Evolutionary conservation across 2,797 vertebrate species (phyloP).

Genomic region (Arctocebus calabarensis): DNA sequence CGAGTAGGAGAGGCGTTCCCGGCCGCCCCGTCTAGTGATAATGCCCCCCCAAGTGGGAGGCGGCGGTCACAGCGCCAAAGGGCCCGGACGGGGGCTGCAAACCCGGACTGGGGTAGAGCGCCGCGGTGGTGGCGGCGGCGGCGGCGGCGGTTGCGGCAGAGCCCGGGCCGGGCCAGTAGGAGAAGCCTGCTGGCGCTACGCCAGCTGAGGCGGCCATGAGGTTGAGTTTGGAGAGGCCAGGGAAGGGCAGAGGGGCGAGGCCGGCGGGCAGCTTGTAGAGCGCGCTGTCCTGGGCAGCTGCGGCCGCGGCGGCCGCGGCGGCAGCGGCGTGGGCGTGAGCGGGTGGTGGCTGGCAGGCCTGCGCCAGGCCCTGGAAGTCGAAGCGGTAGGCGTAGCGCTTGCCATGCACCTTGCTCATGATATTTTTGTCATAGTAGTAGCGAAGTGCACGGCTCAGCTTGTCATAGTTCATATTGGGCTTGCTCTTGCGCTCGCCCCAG

Average conservation of each 20-base stretch:
- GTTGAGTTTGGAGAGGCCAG: conserved; percentile 98
- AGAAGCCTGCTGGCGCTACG: conserved; percentile 94
- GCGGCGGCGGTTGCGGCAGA: conserved; percentile 92
- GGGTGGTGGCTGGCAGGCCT: conserved; percentile 95
- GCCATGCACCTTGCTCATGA: conserved; percentile 99
- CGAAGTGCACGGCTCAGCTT: conserved; percentile 98
- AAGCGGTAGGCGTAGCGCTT: conserved; percentile 99
- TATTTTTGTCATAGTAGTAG: conserved; percentile 99
- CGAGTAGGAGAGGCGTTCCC: background rate
- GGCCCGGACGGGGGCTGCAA: conserved; percentile 91
- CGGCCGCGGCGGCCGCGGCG: conserved; percentile 87
- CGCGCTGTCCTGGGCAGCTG: conserved; percentile 89
- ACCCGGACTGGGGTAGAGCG: conserved; percentile 94
- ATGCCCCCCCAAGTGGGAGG: conserved; percentile 93
- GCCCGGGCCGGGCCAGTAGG: conserved; percentile 95
- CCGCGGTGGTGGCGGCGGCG: conserved; percentile 90
- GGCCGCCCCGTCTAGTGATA: conserved; percentile 92
- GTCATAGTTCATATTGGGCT: conserved; percentile 99
- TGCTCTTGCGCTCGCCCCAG: conserved; percentile 98
- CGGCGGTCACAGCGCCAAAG: conserved; percentile 91
- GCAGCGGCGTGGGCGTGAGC: conserved; percentile 88
- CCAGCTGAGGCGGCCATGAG: conserved; percentile 92
- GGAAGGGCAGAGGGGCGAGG: conserved; percentile 95
- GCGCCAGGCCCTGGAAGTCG: conserved; percentile 97
- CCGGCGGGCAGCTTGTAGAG: conserved; percentile 98